Percentiles rank a stretch among this genome's conserved stretches.
Conservation (phyloP, 1,140 invertebrate species). For the Drosophila asahinai region DNA sequence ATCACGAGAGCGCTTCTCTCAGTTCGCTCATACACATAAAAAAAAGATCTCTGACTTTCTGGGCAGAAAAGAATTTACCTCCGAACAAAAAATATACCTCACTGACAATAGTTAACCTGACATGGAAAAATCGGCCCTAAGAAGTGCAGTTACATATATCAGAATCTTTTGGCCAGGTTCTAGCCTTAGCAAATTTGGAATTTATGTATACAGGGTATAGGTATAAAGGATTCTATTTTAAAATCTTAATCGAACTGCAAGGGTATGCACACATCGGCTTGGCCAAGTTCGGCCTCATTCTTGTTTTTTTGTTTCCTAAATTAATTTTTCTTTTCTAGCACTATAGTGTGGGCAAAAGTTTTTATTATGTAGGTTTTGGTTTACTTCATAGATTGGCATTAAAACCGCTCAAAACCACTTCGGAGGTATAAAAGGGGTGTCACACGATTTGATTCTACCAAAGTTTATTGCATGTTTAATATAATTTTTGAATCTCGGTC, state of each 20-base stretch:
- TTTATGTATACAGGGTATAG: too few relatives aligned
- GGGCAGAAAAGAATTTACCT: too few relatives aligned
- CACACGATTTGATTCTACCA: too few relatives aligned
- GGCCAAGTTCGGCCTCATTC: too few relatives aligned
- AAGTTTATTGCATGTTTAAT: too few relatives aligned
- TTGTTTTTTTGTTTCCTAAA: background rate
- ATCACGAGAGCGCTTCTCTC: conserved; percentile 30
- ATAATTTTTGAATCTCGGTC: too few relatives aligned
- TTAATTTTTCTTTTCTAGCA: background rate
- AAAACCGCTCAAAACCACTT: background rate
- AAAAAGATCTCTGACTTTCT: background rate
- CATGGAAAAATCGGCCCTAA: too few relatives aligned
- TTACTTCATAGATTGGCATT: background rate
- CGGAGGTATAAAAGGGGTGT: background rate
- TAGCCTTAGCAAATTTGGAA: too few relatives aligned
- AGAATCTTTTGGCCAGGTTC: too few relatives aligned
- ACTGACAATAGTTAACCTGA: too few relatives aligned
- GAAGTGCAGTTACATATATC: too few relatives aligned
- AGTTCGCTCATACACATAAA: conserved; percentile 13
- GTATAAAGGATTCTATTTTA: background rate
- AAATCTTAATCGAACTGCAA: background rate
- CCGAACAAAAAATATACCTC: too few relatives aligned
- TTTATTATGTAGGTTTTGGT: background rate
- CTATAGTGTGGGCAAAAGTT: background rate
- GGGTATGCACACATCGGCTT: background rate